Percentiles rank a stretch among this genome's conserved stretches.
Conservation (phyloP, 2,888 invertebrate genomes). For the Reticulitermes lucifugus region DNA sequence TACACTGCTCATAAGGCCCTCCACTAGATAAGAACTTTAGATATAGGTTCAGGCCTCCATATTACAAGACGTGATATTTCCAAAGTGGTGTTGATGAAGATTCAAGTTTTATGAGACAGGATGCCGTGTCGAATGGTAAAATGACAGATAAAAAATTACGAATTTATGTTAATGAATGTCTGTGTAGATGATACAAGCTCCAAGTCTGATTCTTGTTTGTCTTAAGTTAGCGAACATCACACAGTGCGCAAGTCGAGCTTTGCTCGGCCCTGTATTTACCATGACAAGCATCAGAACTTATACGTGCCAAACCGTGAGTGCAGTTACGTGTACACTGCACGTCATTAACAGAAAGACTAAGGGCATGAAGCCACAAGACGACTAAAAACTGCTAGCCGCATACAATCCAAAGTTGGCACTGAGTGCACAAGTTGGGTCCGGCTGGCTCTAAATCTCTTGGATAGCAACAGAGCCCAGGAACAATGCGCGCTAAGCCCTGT, state of each 20-base stretch:
- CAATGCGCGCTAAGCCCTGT: constrained; percentile 22
- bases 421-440: background rate
- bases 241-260: background rate
- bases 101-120: too few species aligned
- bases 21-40: too few species aligned
- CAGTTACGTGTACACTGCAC: constrained; percentile 6
- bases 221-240: background rate
- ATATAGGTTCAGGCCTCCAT: too few species aligned
- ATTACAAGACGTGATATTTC: too few species aligned
- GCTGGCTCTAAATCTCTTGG: background rate
- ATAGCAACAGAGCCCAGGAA: background rate
- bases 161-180: too few species aligned
- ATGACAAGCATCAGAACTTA: constrained; percentile 7
- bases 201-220: too few species aligned
- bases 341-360: constrained; percentile 15
- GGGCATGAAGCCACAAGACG: background rate
- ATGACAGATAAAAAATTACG: too few species aligned
- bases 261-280: background rate
- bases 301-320: background rate
- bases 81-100: too few species aligned
- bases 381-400: background rate
- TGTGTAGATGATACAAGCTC: too few species aligned
- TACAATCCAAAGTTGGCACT: background rate
- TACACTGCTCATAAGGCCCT: too few species aligned
- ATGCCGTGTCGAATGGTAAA: too few species aligned